Evolutionary conservation across 2,113 vertebrate species (phyloP), one percentile per base, ranked within the genome.

Genomic region (Panthera uncia): DNA sequence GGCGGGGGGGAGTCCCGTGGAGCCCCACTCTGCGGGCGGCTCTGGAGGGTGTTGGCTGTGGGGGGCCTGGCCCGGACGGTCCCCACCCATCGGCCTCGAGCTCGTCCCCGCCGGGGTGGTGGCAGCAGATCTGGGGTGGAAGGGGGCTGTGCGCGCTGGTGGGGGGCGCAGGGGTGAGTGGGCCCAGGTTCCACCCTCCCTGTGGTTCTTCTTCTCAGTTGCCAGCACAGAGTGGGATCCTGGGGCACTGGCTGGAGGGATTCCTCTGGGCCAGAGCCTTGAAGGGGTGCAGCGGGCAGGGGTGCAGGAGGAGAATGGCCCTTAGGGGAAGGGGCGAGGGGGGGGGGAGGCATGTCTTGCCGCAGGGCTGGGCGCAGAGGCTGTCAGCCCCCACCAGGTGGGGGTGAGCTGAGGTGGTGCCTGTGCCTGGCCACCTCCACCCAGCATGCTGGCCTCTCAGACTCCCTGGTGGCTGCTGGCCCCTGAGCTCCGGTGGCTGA

Each of bases 11-110:
- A n/a, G 4, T 5, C 11, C 15, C 6, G 0, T 29, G 1, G 16
- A 50, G 38, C 45, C 65, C 78, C 63, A 2, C 4, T 2, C 41
- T 52, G 0, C 9, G 11, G 1, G 2, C 0, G 0, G 61, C 68
- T 82, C 38, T 31, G 36, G 57, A 65, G 41, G 29, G 25, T 11
- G 45, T 63, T 12, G 73, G 12, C 27, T 4, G 2, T 69, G 41
- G n/a, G 33, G 27, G 15, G 41, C 15, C 48, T 57, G 45, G 65
- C 19, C 38, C n/a, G 38, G 29, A 55, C 27, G 15, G 41, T 52
- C n/a, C 38, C 8, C 1, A 5, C 41, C 19, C 63, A 33, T 14
- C 4, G 6, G 79, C 88, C 12, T 3, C 31, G 12, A 41, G 48
- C 41, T 7, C 6, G 0, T 33, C 29, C 8, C 14, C 68, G 38